Percentiles rank a stretch among this genome's conserved stretches.
Evolutionary conservation across 2,113 vertebrate species (phyloP).

Genomic region (Antidorcas marsupialis): DNA sequence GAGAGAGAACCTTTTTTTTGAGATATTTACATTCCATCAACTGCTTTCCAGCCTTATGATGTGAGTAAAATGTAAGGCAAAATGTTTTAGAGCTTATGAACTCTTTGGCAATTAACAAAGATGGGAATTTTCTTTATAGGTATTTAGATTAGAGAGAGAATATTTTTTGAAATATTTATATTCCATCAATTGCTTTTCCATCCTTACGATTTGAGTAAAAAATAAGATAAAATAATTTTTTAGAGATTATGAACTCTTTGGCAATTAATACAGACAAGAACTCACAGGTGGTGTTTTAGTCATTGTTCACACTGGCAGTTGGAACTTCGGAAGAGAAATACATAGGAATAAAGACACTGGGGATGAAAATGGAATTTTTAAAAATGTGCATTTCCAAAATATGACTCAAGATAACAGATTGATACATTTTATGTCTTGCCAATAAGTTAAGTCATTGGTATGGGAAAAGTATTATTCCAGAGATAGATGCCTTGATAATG

Average conservation of each 20-base stretch:
- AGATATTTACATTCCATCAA: background rate
- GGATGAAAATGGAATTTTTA: conserved; percentile 36
- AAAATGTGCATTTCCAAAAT: conserved; percentile 37
- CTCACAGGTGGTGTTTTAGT: conserved; percentile 53
- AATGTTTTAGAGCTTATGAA: background rate
- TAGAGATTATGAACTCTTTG: background rate
- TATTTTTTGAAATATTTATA: background rate
- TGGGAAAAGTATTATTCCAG: conserved; percentile 28
- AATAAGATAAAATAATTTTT: background rate
- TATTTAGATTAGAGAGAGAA: background rate
- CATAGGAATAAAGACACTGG: conserved; percentile 25
- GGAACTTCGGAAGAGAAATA: background rate
- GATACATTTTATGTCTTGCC: conserved; percentile 39
- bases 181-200: background rate
- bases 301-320: conserved; percentile 33
- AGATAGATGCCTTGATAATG: conserved; percentile 35
- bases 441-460: conserved; percentile 34
- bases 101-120: conserved; percentile 22
- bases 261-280: conserved; percentile 22
- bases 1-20: background rate
- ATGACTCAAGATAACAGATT: conserved; percentile 52
- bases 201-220: background rate
- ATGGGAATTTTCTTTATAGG: background rate
- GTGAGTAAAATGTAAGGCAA: background rate
- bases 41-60: background rate